Base-by-base conservation (phyloP, 2,888 invertebrate genomes). In the Xestia c-nigrum region DNA sequence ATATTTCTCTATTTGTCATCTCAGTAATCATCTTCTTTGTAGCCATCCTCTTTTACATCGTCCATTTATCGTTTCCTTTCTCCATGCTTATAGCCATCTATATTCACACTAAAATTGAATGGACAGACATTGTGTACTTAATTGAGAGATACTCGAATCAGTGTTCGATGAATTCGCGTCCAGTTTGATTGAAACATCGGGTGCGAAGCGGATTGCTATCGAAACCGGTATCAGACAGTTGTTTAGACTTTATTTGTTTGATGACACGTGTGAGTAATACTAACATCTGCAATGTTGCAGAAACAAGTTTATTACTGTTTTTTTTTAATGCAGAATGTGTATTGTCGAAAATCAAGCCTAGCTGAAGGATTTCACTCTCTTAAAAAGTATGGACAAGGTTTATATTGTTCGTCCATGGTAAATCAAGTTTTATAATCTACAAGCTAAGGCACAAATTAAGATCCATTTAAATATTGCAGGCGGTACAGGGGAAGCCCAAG, bases 101-200 rank as follows among this genome's bases (percentile, higher is more conserved):
- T 3, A 40, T 40, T n/a, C 40, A 40, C 21, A 40, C 21, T 40
- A 21, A 63, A 63, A 63, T 63, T 9, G 19, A n/a, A 63, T 63
- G 38, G 21, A 21, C 40, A n/a, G n/a, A 40, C 43, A n/a, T 64
- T n/a, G 7, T 7, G 43, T 24, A 47, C 31, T 69, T 74, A 61
- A 81, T 86, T 81, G 73, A 64, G 78, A 69, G 57, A 77, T 63
- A 61, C 72, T 76, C 73, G 76, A 86, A 67, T 72, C 63, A 78
- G 14, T 61, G n/a, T 72, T 76, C 80, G 59, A 88, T 86, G 40
- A 78, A 88, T 86, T 83, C 69, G 81, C 84, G 73, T 78, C 72
- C 46, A 72, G 10, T 65, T 69, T 61, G 61, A 78, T 86, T 66
- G 64, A 77, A 79, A 75, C 59, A 72, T 83, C 78, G 72, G 52